phyloP scores from a whole-genome alignment of 2,888 invertebrate genomes.

The Synanthedon formicaeformis region DNA sequence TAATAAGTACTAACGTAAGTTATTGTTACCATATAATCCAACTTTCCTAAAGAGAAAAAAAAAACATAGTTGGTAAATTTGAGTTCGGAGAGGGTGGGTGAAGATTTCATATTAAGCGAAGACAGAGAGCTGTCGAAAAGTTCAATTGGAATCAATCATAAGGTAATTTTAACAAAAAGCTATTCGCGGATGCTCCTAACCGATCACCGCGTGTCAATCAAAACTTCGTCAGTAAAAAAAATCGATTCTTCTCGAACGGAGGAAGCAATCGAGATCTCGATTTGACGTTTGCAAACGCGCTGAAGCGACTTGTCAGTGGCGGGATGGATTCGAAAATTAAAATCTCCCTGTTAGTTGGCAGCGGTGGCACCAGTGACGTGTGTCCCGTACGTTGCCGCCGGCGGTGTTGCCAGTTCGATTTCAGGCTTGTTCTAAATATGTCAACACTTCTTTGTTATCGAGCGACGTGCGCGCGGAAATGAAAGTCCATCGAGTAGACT shows the following conservation, averaged over 20 bases:
- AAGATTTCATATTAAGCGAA: neutral
- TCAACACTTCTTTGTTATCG: constrained; percentile 68
- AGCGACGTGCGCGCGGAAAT: constrained; percentile 63
- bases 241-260: constrained; percentile 16
- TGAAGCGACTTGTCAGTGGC: constrained; percentile 32
- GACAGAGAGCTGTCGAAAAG: constrained; percentile 23
- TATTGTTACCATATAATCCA: too few relatives aligned
- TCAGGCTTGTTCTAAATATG: constrained; percentile 72
- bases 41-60: too few relatives aligned
- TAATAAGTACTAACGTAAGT: too few relatives aligned
- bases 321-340: constrained; percentile 67
- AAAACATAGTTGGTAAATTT: too few relatives aligned
- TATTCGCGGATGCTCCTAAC: constrained; percentile 17
- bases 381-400: constrained; percentile 42
- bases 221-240: constrained; percentile 48
- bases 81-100: neutral
- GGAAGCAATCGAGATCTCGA: constrained; percentile 48
- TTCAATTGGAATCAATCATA: constrained; percentile 50
- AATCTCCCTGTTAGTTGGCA: constrained; percentile 54
- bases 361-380: constrained; percentile 50
- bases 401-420: constrained; percentile 44
- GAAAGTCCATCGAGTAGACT: constrained; percentile 61
- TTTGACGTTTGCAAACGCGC: constrained; percentile 48
- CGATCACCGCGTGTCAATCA: constrained; percentile 42
- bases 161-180: constrained; percentile 31